A percentile compares a stretch with the other conserved stretches of the same genome.
Evolutionary conservation across 2,888 invertebrate genomes (phyloP).

Genomic region (Agrypnus murinus): DNA sequence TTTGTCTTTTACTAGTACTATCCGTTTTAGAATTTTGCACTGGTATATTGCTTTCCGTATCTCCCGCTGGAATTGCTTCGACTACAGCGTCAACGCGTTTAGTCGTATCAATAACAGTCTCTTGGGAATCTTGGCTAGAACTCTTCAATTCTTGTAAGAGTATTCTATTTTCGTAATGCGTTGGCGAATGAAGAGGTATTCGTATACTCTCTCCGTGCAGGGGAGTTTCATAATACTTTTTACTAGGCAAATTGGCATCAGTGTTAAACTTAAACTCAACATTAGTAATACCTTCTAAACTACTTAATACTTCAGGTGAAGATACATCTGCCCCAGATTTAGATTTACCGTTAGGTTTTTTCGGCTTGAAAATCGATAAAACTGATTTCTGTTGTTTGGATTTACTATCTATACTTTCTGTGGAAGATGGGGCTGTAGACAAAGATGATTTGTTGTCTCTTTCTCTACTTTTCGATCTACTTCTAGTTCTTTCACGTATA

Average conservation of each 20-base stretch:
- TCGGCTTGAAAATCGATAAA: constrained; percentile 79
- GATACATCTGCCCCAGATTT: constrained; percentile 67
- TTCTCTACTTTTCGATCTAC: constrained; percentile 79
- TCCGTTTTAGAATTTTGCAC: constrained; percentile 32
- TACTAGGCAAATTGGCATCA: constrained; percentile 49
- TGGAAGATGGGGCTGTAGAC: constrained; percentile 74
- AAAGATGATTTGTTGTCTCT: constrained; percentile 70
- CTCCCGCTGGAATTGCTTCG: constrained; percentile 52
- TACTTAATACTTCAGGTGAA: constrained; percentile 61
- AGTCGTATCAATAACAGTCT: constrained; percentile 70
- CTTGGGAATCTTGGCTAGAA: constrained; percentile 73
- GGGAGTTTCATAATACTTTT: constrained; percentile 78
- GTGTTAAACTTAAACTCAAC: constrained; percentile 68
- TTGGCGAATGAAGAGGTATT: constrained; percentile 85
- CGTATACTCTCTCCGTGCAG: constrained; percentile 79
- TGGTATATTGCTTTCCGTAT: constrained; percentile 45
- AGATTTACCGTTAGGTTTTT: constrained; percentile 71
- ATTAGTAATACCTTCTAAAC: constrained; percentile 71
- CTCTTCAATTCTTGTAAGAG: constrained; percentile 65
- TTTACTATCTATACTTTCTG: constrained; percentile 69
- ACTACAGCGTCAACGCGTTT: constrained; percentile 39
- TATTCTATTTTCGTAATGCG: constrained; percentile 75
- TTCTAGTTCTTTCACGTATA: constrained; percentile 64
- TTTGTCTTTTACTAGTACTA: constrained; percentile 63
- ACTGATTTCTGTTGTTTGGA: constrained; percentile 78